A percentile compares a stretch with the other conserved stretches of the same genome.
Evolutionary conservation across 2,888 invertebrate species (phyloP).

Genomic region (Mimas tiliae): DNA sequence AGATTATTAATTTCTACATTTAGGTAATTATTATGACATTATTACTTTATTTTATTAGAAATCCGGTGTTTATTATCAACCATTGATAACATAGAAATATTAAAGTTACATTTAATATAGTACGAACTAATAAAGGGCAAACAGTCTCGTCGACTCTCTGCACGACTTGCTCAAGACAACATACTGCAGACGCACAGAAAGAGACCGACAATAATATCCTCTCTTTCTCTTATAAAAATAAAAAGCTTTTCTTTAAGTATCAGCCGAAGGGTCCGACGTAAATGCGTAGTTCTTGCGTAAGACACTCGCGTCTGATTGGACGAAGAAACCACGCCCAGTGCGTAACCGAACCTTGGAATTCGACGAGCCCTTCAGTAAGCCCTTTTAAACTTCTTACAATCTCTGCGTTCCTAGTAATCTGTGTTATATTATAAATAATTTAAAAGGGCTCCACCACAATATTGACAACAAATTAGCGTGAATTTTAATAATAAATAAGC

Average conservation of each 20-base stretch:
- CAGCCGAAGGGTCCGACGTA: constrained; percentile 50
- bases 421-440: constrained; percentile 86
- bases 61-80: too few relatives aligned
- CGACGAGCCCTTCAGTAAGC: constrained; percentile 71
- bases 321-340: constrained; percentile 76
- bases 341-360: constrained; percentile 78
- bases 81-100: too few relatives aligned
- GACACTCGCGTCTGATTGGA: constrained; percentile 66
- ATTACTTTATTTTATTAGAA: too few relatives aligned
- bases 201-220: not conserved
- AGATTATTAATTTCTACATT: too few relatives aligned
- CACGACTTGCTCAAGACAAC: not conserved
- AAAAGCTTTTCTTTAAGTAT: constrained; percentile 38
- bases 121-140: too few relatives aligned
- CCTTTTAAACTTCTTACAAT: constrained; percentile 71
- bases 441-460: constrained; percentile 74
- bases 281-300: constrained; percentile 77
- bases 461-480: constrained; percentile 10
- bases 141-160: too few relatives aligned
- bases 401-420: constrained; percentile 76
- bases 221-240: constrained; percentile 13
- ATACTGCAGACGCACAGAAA: not conserved
- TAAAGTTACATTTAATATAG: too few relatives aligned
- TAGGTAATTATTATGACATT: too few relatives aligned
- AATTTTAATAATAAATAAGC: constrained; percentile 53